Evolutionary conservation across 2,113 vertebrate species (phyloP).

Genomic region (Erinaceus europaeus): DNA sequence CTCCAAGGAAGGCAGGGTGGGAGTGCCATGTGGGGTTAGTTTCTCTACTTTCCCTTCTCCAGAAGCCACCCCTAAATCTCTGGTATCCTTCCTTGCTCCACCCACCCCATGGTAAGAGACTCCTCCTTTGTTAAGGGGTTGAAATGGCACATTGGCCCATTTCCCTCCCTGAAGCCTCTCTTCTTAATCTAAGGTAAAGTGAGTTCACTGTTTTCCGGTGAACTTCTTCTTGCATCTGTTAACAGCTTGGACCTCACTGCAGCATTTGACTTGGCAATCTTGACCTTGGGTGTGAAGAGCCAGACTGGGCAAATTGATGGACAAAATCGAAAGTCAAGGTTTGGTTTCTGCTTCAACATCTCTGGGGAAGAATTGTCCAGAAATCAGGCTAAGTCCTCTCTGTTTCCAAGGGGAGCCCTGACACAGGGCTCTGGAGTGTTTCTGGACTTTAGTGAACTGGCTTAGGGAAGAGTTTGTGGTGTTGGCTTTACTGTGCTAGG

Average conservation of each 20-base stretch:
- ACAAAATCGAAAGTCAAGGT: background rate
- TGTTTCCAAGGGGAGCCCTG: background rate
- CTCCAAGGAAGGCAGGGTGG: background rate
- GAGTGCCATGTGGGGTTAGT: fast-evolving
- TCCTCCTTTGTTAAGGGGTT: background rate
- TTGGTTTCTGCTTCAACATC: background rate
- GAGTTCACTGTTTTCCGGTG: background rate
- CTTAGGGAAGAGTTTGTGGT: background rate
- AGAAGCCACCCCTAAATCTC: conserved; percentile 80
- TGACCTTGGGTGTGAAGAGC: background rate
- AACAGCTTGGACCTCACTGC: background rate
- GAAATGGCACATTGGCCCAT: background rate
- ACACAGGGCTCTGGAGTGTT: too few species aligned
- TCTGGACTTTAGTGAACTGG: too few species aligned
- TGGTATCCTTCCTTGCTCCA: too few species aligned
- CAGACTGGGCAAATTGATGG: background rate
- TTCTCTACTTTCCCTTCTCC: conserved; percentile 61
- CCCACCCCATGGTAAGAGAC: too few species aligned
- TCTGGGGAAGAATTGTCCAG: background rate
- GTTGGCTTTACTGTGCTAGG: background rate
- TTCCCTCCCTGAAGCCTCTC: too few species aligned
- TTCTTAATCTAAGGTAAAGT: too few species aligned
- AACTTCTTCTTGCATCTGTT: background rate
- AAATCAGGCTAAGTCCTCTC: too few species aligned
- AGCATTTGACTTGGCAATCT: background rate